These are phyloP conservation scores for Typhlichthys eigenmanni DNA, from an alignment of 2,797 vertebrate species.

Conservation along the genomic window DNA sequence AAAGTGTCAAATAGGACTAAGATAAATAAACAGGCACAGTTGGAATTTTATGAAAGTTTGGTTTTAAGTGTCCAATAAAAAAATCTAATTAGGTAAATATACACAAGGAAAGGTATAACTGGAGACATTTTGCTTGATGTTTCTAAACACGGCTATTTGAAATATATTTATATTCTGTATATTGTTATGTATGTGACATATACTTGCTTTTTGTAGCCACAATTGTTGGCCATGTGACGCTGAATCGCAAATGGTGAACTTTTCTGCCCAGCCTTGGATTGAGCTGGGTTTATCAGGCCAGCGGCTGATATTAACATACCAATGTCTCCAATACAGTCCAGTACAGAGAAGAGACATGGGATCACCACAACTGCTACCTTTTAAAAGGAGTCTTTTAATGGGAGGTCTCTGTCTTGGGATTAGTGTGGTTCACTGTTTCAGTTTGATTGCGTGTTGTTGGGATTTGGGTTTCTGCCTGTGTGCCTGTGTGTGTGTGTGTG, in stretches of 20 bases:
- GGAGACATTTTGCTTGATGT: neutral
- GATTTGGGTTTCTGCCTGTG: neutral
- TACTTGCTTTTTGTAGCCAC: neutral
- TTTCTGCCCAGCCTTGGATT: constrained; percentile 42
- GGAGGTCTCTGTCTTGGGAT: constrained; percentile 68
- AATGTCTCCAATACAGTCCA: constrained; percentile 60
- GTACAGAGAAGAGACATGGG: constrained; percentile 56
- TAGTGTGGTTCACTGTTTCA: constrained; percentile 58
- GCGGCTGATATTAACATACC: constrained; percentile 62
- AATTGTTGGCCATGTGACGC: constrained; percentile 29
- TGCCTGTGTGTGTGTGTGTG: neutral
- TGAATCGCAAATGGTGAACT: constrained; percentile 41
- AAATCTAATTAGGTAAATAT: constrained; percentile 32
- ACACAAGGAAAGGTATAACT: constrained; percentile 1
- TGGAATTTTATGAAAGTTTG: neutral
- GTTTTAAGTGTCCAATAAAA: constrained; percentile 1
- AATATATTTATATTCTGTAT: neutral
- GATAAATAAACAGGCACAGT: neutral
- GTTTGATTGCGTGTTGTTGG: constrained; percentile 26
- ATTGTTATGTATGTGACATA: too few species aligned
- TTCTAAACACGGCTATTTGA: neutral
- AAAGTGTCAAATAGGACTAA: constrained; percentile 21
- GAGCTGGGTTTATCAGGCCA: constrained; percentile 51
- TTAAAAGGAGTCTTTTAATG: constrained; percentile 47
- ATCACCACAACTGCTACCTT: constrained; percentile 60